Conservation (phyloP, 2,113 vertebrate species). For the Amphiprion ocellaris region DNA sequence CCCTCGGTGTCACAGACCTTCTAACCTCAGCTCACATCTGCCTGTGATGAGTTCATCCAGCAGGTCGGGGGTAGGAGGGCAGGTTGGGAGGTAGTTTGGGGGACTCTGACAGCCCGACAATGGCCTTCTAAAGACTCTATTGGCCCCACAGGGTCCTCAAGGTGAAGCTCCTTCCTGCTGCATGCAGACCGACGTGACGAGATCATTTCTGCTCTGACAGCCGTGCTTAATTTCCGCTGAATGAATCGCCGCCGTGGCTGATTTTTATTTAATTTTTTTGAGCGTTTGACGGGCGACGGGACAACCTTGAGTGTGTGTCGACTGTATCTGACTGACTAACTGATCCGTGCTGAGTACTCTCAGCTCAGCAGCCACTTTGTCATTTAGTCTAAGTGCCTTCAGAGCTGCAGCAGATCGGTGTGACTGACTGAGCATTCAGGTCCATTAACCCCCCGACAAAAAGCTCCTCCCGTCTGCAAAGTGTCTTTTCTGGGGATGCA, state of each 20-base stretch:
- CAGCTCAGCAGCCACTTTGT: conserved; percentile 12
- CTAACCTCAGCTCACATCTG: conserved; percentile 36
- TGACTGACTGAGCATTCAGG: conserved; percentile 14
- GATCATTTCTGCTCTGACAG: conserved; percentile 58
- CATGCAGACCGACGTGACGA: conserved; percentile 28
- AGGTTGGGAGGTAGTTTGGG: neutral
- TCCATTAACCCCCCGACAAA: conserved; percentile 46
- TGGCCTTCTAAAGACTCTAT: conserved; percentile 60
- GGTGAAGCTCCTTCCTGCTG: conserved; percentile 45
- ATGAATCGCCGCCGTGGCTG: conserved; percentile 5
- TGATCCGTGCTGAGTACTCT: conserved; percentile 14
- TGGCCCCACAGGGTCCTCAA: conserved; percentile 28
- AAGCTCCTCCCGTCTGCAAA: conserved; percentile 32
- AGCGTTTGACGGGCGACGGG: conserved; percentile 5
- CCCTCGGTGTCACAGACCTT: conserved; percentile 23
- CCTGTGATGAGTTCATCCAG: conserved; percentile 54
- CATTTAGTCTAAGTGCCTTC: conserved; percentile 30
- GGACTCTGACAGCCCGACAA: conserved; percentile 69
- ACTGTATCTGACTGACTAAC: conserved; percentile 29
- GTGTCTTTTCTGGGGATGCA: conserved; percentile 1
- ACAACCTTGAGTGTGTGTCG: conserved; percentile 15
- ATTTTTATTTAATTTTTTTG: neutral
- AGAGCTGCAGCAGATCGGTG: conserved; percentile 24
- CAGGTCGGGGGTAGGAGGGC: neutral
- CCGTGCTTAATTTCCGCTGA: conserved; percentile 55